Evolutionary conservation across 2,888 invertebrate species (phyloP).

Genomic region (Eulithis testata): DNA sequence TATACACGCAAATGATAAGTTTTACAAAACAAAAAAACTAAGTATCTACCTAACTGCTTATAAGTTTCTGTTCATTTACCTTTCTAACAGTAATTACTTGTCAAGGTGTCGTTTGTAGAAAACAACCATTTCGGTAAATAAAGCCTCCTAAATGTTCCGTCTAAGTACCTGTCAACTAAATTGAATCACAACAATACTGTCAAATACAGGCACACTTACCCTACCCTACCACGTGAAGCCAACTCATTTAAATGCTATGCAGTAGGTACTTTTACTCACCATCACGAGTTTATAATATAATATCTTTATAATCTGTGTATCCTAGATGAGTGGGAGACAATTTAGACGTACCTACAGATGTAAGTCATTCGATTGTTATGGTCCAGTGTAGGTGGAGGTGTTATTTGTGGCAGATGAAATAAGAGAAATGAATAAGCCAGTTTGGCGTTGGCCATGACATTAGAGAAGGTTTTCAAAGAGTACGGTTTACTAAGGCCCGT

Average conservation of each 20-base stretch:
- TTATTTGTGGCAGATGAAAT: neutral
- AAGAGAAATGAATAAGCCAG: neutral
- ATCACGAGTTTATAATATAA: constrained; percentile 7
- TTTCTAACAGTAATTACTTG: no score
- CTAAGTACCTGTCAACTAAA: neutral
- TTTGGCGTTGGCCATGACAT: no score
- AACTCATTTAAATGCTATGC: constrained; percentile 17
- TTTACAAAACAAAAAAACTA: no score
- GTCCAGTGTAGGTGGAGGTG: neutral
- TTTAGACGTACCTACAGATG: neutral
- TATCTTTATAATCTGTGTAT: neutral
- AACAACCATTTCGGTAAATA: no score
- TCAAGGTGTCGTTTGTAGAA: no score
- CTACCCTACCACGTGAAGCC: constrained; percentile 18
- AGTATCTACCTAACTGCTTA: no score
- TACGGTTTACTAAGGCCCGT: no score
- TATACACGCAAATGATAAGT: no score
- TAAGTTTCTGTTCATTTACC: no score
- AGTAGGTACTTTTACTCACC: constrained; percentile 14
- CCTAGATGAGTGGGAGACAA: constrained; percentile 2
- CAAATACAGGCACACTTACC: constrained; percentile 5
- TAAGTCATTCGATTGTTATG: neutral
- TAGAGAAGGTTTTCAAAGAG: no score
- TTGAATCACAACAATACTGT: constrained; percentile 6
- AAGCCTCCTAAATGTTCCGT: no score